phyloP scores from a whole-genome alignment of 2,113 vertebrate species.

The Spea bombifrons region DNA sequence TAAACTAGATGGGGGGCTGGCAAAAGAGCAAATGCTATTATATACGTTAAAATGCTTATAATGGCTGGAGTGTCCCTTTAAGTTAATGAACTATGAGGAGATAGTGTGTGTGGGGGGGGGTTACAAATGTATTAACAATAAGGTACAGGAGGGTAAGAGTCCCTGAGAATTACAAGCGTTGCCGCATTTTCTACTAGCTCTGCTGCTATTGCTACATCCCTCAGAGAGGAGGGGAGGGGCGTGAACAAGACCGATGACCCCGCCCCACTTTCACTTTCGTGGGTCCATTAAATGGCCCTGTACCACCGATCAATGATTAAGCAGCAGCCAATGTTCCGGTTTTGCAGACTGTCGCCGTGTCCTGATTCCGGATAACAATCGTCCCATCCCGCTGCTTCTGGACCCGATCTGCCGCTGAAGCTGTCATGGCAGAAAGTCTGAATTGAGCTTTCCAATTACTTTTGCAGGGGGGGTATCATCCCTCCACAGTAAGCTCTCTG shows the following conservation, averaged over 20 bases:
- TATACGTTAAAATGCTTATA: too few species aligned
- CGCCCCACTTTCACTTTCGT: background rate
- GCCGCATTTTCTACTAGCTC: too few species aligned
- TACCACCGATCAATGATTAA: conserved; percentile 30
- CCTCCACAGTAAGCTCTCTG: background rate
- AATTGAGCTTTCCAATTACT: background rate
- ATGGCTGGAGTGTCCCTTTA: too few species aligned
- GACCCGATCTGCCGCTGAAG: background rate
- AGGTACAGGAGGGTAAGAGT: too few species aligned
- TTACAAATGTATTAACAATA: too few species aligned
- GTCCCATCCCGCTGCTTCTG: background rate
- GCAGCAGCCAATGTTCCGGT: background rate
- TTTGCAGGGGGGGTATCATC: background rate
- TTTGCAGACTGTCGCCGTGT: background rate
- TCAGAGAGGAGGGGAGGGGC: too few species aligned
- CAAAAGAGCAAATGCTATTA: too few species aligned
- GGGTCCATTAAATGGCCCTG: background rate
- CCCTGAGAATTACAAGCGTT: too few species aligned
- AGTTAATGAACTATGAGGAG: too few species aligned
- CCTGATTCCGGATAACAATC: background rate
- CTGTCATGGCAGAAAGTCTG: conserved; percentile 3
- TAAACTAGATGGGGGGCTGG: too few species aligned
- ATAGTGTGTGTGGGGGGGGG: too few species aligned
- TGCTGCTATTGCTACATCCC: too few species aligned
- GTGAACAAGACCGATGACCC: background rate